Conservation (phyloP, 1,140 invertebrate genomes). For the silkworm (Bombyx mori) region DNA sequence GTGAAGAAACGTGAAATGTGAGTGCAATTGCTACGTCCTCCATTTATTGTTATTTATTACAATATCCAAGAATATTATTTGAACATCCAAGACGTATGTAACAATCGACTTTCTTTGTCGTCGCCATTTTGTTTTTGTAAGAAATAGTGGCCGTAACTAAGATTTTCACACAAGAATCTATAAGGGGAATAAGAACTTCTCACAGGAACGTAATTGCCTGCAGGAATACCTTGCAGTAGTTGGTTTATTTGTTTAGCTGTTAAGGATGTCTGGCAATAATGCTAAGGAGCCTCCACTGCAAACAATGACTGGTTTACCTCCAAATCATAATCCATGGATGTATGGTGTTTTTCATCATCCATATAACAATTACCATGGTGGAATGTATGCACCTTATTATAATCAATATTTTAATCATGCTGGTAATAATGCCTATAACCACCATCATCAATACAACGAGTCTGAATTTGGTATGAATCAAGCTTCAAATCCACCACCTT, state of each 20-base stretch:
- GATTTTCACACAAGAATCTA: too few species aligned
- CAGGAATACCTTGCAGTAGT: not conserved
- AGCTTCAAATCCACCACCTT: conserved; percentile 63
- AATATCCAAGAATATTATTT: too few species aligned
- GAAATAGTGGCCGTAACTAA: too few species aligned
- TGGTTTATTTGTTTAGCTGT: not conserved
- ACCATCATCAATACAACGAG: conserved; percentile 48
- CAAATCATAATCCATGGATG: conserved; percentile 61
- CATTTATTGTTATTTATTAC: too few species aligned
- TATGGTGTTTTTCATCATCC: conserved; percentile 55
- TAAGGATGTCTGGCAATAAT: conserved; percentile 49
- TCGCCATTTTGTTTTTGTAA: too few species aligned
- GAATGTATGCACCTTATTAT: conserved; percentile 58
- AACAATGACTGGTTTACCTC: conserved; percentile 58
- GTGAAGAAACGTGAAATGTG: too few species aligned
- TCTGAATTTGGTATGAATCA: conserved; percentile 40
- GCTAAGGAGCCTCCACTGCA: conserved; percentile 60
- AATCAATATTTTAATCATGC: conserved; percentile 62
- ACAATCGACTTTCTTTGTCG: not conserved
- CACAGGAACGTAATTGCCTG: not conserved
- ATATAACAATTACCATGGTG: conserved; percentile 59
- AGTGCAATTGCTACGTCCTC: too few species aligned
- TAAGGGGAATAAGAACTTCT: too few species aligned
- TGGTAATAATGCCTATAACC: conserved; percentile 37
- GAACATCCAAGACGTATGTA: not conserved